Evolutionary conservation across 2,797 vertebrate species (phyloP).

Genomic region (Smutsia temminckii): DNA sequence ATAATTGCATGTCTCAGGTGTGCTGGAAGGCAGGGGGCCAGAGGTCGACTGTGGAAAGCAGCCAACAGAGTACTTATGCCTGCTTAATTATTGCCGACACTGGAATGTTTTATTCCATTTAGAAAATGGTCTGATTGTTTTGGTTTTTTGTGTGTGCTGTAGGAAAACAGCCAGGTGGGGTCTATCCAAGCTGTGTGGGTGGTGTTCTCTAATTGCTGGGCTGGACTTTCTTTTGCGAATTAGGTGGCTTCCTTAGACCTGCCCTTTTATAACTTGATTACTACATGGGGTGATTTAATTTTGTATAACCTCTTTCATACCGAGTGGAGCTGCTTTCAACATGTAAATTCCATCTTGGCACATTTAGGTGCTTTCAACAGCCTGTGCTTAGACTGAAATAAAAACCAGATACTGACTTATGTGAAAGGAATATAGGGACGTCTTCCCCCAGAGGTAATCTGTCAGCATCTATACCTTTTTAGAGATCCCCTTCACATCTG

Average conservation of each 20-base stretch:
- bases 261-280: slow-evolving; percentile 81
- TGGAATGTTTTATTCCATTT: slow-evolving; percentile 74
- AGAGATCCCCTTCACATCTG: neutral
- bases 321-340: slow-evolving; percentile 85
- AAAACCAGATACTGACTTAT: slow-evolving; percentile 60
- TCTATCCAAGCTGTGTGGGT: slow-evolving; percentile 71
- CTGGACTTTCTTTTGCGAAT: slow-evolving; percentile 76
- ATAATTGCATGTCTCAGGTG: slow-evolving; percentile 64
- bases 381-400: neutral
- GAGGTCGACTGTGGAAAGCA: slow-evolving; percentile 61
- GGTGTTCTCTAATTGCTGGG: slow-evolving; percentile 76
- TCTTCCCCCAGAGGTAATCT: slow-evolving; percentile 46
- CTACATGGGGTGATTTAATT: slow-evolving; percentile 76
- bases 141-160: slow-evolving; percentile 6
- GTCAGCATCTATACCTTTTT: slow-evolving; percentile 9
- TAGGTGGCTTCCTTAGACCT: slow-evolving; percentile 71
- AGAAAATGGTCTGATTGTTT: slow-evolving; percentile 79
- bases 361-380: slow-evolving; percentile 59
- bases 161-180: slow-evolving; percentile 72
- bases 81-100: slow-evolving; percentile 68
- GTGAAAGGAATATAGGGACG: neutral
- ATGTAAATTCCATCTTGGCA: slow-evolving; percentile 61
- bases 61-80: slow-evolving; percentile 65
- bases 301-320: slow-evolving; percentile 87
- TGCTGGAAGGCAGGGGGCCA: slow-evolving; percentile 63